These are phyloP conservation scores for Anthoscopus minutus DNA, from an alignment of 2,113 vertebrate species.

Conservation along the genomic window DNA sequence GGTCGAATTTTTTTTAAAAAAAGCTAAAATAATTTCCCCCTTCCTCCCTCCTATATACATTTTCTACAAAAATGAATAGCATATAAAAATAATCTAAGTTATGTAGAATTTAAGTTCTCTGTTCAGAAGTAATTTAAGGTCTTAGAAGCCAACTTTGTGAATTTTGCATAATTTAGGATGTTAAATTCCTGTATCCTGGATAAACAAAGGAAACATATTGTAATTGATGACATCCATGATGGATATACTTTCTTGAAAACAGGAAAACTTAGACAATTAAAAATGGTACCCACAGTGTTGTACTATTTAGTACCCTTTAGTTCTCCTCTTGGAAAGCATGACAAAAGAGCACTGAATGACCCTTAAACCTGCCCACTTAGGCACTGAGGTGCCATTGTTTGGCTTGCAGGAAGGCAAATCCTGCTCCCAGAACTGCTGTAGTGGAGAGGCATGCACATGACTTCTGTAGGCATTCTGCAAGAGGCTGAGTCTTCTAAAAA, in stretches of 20 bases:
- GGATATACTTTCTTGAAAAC: background rate
- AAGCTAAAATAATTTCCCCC: background rate
- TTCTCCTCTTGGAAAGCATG: background rate
- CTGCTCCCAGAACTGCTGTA: background rate
- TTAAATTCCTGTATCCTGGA: background rate
- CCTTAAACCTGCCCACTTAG: background rate
- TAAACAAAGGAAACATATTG: background rate
- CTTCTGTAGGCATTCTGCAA: background rate
- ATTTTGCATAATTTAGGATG: background rate
- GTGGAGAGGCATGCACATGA: fast-evolving
- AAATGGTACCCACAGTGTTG: background rate
- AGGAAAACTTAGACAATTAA: background rate
- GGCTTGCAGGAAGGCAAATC: background rate
- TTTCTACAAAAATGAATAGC: background rate
- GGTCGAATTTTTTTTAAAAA: background rate
- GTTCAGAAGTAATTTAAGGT: background rate
- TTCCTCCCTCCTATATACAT: background rate
- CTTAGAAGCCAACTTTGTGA: background rate
- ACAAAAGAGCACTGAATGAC: background rate
- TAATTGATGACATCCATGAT: background rate
- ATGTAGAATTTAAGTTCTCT: background rate
- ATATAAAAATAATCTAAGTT: background rate
- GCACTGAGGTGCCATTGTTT: background rate
- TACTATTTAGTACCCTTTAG: background rate
- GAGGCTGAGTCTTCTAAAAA: background rate